Conservation (phyloP, 2,113 vertebrate species). For the Ophthalmolycus amberensis region DNA sequence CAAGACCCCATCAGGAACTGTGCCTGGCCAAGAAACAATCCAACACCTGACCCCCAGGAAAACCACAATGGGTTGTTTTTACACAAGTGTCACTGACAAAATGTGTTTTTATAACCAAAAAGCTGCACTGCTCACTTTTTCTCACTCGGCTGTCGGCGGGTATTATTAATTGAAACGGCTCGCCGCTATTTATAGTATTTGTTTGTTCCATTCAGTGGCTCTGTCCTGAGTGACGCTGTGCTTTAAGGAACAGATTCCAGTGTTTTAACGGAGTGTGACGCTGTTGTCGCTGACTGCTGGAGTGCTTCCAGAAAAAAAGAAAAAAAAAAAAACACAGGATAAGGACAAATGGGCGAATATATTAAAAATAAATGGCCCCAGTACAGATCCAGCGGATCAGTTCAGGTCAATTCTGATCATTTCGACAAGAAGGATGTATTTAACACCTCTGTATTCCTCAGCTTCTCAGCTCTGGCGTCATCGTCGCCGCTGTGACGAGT, state of each 20-base stretch:
- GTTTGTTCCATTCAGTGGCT: conserved; percentile 65
- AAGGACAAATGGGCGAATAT: not conserved
- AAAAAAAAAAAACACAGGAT: not conserved
- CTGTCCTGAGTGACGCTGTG: conserved; percentile 14
- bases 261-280: not conserved
- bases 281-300: conserved; percentile 4
- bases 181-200: conserved; percentile 67
- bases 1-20: not conserved
- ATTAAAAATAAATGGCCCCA: not conserved
- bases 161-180: conserved; percentile 70
- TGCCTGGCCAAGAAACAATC: not conserved
- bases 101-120: conserved; percentile 18
- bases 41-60: too few relatives aligned
- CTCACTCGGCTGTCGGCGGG: conserved; percentile 31
- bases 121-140: conserved; percentile 34
- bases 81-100: not conserved
- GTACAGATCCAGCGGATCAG: not conserved
- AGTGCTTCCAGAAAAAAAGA: not conserved
- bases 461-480: conserved; percentile 15
- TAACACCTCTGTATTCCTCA: not conserved
- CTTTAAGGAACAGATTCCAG: conserved; percentile 7
- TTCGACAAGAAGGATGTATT: not conserved
- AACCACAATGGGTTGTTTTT: not conserved
- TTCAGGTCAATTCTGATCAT: not conserved
- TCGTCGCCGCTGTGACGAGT: not conserved